phyloP scores from a whole-genome alignment of 2,888 invertebrate genomes.

The Cabera pusaria region DNA sequence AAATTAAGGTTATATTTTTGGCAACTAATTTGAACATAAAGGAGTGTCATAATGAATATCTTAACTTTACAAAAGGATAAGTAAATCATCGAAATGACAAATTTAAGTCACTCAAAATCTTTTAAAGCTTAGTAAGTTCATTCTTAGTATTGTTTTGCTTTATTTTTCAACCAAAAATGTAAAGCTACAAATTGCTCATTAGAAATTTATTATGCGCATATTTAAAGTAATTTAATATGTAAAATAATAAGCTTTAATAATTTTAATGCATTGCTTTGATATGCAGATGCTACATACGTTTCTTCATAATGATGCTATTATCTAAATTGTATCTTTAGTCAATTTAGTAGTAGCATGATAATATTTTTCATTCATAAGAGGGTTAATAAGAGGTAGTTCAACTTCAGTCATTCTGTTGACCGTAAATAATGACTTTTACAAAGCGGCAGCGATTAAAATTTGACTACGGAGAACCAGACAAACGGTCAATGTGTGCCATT shows the following conservation, averaged over 20 bases:
- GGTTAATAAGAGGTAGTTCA: too few relatives aligned
- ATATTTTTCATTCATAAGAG: too few relatives aligned
- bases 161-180: constrained; percentile 15
- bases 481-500: too few relatives aligned
- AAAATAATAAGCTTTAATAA: too few relatives aligned
- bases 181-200: constrained; percentile 18
- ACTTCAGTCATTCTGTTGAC: too few relatives aligned
- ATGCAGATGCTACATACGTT: constrained; percentile 17
- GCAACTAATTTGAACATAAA: constrained; percentile 28
- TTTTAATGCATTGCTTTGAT: constrained; percentile 15
- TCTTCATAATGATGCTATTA: too few relatives aligned
- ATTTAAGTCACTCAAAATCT: constrained; percentile 39
- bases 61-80: constrained; percentile 43
- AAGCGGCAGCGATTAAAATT: too few relatives aligned
- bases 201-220: constrained; percentile 19
- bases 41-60: constrained; percentile 23
- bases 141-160: constrained; percentile 8
- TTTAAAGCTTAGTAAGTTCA: constrained; percentile 20
- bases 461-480: too few relatives aligned
- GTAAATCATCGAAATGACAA: constrained; percentile 45
- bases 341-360: too few relatives aligned
- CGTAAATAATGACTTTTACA: too few relatives aligned
- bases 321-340: too few relatives aligned
- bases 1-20: constrained; percentile 37
- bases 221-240: constrained; percentile 19